A percentile compares a stretch with the other conserved stretches of the same genome.
Conservation (phyloP, 2,888 invertebrate genomes). For the Teleiodes luculella region DNA sequence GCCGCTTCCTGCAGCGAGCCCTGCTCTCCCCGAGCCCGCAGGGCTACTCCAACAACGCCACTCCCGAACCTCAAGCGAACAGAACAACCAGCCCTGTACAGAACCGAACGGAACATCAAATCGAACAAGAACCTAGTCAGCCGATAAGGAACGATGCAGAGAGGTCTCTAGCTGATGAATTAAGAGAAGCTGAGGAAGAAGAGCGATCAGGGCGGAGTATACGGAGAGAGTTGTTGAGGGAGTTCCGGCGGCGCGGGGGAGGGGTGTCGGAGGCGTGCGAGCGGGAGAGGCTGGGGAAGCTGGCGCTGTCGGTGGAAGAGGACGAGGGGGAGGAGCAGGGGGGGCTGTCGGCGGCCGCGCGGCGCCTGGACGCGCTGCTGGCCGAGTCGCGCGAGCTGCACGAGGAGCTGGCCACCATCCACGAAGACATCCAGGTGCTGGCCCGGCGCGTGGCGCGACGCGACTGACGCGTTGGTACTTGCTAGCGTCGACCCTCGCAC, state of each 20-base stretch:
- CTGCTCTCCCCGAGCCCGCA: slow-evolving; percentile 56
- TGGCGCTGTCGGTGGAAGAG: slow-evolving; percentile 70
- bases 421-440: slow-evolving; percentile 76
- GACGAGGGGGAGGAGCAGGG: slow-evolving; percentile 50
- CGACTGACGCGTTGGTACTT: slow-evolving; percentile 70
- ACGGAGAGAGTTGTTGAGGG: slow-evolving; percentile 40
- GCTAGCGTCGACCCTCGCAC: slow-evolving; percentile 33
- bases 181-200: slow-evolving; percentile 62
- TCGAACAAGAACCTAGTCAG: slow-evolving; percentile 16
- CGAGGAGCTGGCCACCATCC: slow-evolving; percentile 68
- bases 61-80: slow-evolving; percentile 37
- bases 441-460: slow-evolving; percentile 62
- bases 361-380: slow-evolving; percentile 63
- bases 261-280: slow-evolving; percentile 53
- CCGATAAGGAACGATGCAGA: slow-evolving; percentile 24
- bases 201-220: slow-evolving; percentile 38
- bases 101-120: slow-evolving; percentile 7
- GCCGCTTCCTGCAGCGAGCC: slow-evolving; percentile 61
- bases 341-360: slow-evolving; percentile 57
- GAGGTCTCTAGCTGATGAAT: slow-evolving; percentile 62
- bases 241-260: slow-evolving; percentile 44
- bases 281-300: slow-evolving; percentile 59
- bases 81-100: slow-evolving; percentile 18
- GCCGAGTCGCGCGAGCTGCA: slow-evolving; percentile 67
- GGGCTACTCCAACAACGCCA: slow-evolving; percentile 34